Evolutionary conservation across 2,113 vertebrate genomes (phyloP).

Genomic region (Lampris megalopsis): DNA sequence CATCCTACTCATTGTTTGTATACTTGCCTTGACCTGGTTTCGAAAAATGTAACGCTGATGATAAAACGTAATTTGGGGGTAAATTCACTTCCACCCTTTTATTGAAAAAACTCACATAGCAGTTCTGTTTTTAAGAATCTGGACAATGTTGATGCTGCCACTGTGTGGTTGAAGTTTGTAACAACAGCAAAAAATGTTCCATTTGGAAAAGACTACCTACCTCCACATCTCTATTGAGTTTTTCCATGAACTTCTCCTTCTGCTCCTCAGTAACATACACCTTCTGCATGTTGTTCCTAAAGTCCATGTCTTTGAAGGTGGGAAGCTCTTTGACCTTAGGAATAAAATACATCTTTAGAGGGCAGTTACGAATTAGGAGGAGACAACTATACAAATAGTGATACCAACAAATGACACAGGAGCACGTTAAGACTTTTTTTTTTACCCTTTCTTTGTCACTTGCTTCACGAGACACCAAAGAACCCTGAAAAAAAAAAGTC

Average conservation of each 20-base stretch:
- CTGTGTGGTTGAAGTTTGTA: slow-evolving; percentile 33
- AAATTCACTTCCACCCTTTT: not conserved
- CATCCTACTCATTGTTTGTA: too few relatives aligned
- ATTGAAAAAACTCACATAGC: not conserved
- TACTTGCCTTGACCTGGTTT: too few relatives aligned
- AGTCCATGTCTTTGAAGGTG: slow-evolving; percentile 92
- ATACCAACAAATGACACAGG: not conserved
- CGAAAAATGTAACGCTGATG: not conserved
- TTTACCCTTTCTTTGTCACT: slow-evolving; percentile 93
- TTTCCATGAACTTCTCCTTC: slow-evolving; percentile 90
- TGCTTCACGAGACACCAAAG: slow-evolving; percentile 90
- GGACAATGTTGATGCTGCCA: slow-evolving; percentile 27
- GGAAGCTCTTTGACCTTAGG: slow-evolving; percentile 89
- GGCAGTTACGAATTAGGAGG: not conserved
- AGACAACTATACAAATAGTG: not conserved
- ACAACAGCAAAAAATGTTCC: slow-evolving; percentile 14
- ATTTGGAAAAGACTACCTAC: slow-evolving; percentile 61
- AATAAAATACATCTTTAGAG: not conserved
- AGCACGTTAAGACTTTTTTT: fast-evolving
- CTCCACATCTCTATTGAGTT: slow-evolving; percentile 91
- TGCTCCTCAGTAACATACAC: slow-evolving; percentile 89
- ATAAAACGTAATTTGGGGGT: too few relatives aligned
- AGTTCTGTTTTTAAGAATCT: not conserved
- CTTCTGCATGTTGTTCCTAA: slow-evolving; percentile 92
- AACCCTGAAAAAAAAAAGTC: slow-evolving; percentile 81